Evolutionary conservation across 2,113 vertebrate species (phyloP), one percentile per base, ranked within the genome.

Genomic region (Leucopternis melanops): DNA sequence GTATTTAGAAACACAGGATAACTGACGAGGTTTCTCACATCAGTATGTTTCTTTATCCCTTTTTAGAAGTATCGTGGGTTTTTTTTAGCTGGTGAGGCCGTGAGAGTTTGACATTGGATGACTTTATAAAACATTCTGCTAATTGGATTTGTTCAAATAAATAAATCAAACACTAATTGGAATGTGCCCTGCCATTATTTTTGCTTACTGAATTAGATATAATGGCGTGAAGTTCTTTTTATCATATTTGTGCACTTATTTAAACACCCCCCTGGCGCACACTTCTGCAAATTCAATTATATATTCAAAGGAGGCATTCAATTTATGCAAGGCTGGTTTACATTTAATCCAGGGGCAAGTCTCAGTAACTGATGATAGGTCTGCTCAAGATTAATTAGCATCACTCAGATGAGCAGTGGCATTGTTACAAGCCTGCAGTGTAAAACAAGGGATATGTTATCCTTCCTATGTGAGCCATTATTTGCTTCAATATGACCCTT

Each of bases 121-220:
- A 98, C 97, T 98, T 98, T 98, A 98, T 98, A 98, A 98, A 98
- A 98, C 95, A 97, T 98, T 95, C 96, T 90, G 92, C 97, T 98
- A 98, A 98, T 98, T 98, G 97, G 97, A 97, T 98, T 98, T 98
- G 98, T 98, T 98, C 98, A 98, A 98, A 98, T 97, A 98, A 98
- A 98, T 98, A 98, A 98, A 98, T 98, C 98, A 98, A 97, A 98
- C 92, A 71, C 98, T 98, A 98, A 98, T 98, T 98, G 98, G 97
- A 95, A 98, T 49, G 91, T 98, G 97, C 97, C 96, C 95, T 98
- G 97, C 97, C 97, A 98, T 98, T 98, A 98, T 98, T 98, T 98
- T 98, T 98, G 98, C 98, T 98, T 98, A 98, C 98, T 98, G 98
- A 98, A 98, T 98, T 98, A 98, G 98, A 98, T 98, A 97, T 96